Conservation (phyloP, 2,797 vertebrate genomes). For the Sebastes trivittatus region DNA sequence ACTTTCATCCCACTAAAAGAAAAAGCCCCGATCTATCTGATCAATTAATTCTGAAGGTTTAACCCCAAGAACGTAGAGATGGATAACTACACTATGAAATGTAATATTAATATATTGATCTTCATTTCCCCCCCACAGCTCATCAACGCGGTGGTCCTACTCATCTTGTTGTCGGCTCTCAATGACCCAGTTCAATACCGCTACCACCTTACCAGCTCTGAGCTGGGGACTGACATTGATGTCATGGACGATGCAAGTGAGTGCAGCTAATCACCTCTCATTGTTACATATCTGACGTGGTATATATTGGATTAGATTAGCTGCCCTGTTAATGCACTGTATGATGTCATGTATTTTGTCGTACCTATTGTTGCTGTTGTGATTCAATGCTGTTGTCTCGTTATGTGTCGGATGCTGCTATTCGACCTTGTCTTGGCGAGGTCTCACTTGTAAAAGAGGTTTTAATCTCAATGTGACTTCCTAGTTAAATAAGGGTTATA, state of each 20-base stretch:
- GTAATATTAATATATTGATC: conserved; percentile 7
- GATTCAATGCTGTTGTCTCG: no score
- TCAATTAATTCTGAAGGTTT: background rate
- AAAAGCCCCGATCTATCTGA: no score
- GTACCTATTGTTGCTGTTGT: no score
- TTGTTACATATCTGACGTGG: background rate
- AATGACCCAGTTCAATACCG: conserved; percentile 93
- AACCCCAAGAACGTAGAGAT: background rate
- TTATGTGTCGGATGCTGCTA: no score
- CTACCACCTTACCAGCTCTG: conserved; percentile 88
- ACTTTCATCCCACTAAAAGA: no score
- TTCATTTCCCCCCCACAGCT: conserved; percentile 78
- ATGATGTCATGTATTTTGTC: no score
- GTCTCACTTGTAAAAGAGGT: no score
- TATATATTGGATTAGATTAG: background rate
- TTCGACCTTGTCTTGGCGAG: no score
- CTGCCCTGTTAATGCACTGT: no score
- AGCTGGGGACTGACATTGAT: conserved; percentile 91
- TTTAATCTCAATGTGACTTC: no score
- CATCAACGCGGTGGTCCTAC: conserved; percentile 92
- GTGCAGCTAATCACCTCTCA: conserved; percentile 62
- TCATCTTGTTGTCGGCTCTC: conserved; percentile 93
- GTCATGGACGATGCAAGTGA: conserved; percentile 99
- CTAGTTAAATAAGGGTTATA: no score
- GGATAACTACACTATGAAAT: background rate